Conservation (phyloP, 2,113 vertebrate species). For the Oreochromis niloticus region DNA sequence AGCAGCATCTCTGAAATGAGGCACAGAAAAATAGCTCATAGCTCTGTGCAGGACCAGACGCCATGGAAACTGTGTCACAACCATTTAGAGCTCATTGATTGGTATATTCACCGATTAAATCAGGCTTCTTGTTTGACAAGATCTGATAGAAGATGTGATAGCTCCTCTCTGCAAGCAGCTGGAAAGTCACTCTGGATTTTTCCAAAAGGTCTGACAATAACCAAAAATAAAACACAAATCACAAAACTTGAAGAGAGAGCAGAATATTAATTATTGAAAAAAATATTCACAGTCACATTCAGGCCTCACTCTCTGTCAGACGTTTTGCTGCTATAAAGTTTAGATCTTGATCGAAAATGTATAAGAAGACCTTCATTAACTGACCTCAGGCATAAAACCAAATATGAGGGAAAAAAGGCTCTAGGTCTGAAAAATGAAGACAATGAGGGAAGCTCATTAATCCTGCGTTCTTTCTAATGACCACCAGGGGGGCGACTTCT, state of each 20-base stretch:
- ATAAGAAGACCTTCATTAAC: neutral
- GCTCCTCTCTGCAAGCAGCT: constrained; percentile 57
- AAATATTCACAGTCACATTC: neutral
- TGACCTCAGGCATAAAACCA: neutral
- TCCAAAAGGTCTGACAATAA: constrained; percentile 54
- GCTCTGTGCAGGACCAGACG: neutral
- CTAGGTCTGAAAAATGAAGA: neutral
- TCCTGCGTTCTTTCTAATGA: neutral
- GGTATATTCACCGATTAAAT: constrained; percentile 12
- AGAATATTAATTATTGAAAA: neutral
- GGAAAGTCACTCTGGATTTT: constrained; percentile 66
- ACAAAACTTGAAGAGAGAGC: neutral
- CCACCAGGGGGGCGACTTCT: neutral
- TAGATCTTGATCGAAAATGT: neutral
- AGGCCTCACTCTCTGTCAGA: neutral
- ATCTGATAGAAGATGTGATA: constrained; percentile 70
- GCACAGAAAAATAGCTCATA: neutral
- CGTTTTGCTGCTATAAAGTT: neutral
- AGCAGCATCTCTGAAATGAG: constrained; percentile 55
- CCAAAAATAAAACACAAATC: neutral
- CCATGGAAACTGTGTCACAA: neutral
- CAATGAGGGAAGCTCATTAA: neutral
- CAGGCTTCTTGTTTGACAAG: constrained; percentile 39
- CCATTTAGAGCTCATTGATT: neutral
- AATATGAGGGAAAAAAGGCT: neutral